These are phyloP conservation scores for Catagonus wagneri DNA, from an alignment of 2,113 vertebrate species.

Conservation along the genomic window DNA sequence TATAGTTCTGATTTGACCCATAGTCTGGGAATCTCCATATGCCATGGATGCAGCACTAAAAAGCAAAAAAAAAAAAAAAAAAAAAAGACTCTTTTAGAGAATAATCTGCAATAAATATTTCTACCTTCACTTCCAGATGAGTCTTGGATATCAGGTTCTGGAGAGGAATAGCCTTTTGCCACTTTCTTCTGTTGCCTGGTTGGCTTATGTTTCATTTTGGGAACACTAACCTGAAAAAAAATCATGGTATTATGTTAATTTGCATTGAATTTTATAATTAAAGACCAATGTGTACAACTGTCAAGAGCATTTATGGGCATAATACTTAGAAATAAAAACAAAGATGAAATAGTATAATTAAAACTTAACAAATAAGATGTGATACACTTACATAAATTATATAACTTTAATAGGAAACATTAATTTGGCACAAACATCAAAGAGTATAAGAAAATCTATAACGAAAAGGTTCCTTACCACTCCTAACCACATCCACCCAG, in stretches of 20 bases:
- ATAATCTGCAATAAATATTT: neutral
- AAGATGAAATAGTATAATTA: slow-evolving; percentile 2
- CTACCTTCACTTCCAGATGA: slow-evolving; percentile 98
- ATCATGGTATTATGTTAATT: neutral
- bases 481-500: neutral
- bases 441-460: neutral
- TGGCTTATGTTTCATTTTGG: slow-evolving; percentile 95
- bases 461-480: neutral
- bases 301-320: neutral
- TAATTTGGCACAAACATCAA: slow-evolving; percentile 18
- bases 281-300: neutral
- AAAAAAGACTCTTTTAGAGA: neutral
- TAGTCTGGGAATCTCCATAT: too few species aligned
- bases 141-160: slow-evolving; percentile 96
- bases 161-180: slow-evolving; percentile 96
- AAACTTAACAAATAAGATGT: slow-evolving; percentile 45
- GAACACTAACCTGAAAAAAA: slow-evolving; percentile 93
- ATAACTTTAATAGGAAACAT: slow-evolving; percentile 20
- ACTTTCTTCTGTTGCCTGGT: slow-evolving; percentile 92
- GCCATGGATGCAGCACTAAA: too few species aligned
- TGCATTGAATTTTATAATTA: slow-evolving; percentile 10
- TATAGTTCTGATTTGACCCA: too few species aligned
- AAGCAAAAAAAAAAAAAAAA: too few species aligned
- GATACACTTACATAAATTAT: neutral
- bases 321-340: slow-evolving; percentile 28